These are phyloP conservation scores for Pogonus chalceus DNA, from an alignment of 1,140 invertebrate species.

Conservation along the genomic window DNA sequence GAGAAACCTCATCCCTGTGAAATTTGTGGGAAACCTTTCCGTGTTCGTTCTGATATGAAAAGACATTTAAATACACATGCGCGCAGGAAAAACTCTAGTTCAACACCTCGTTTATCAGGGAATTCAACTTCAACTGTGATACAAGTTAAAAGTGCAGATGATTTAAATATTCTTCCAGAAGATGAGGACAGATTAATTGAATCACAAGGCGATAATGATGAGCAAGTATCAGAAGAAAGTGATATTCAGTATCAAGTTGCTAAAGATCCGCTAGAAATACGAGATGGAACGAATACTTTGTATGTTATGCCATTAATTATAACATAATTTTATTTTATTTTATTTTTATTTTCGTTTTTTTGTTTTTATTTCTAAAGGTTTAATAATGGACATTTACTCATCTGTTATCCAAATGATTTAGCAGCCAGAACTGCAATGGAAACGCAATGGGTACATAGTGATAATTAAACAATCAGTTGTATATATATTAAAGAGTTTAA, in stretches of 20 bases:
- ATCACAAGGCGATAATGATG: slow-evolving; percentile 15
- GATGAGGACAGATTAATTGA: slow-evolving; percentile 18
- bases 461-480: not conserved
- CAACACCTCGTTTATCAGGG: slow-evolving; percentile 1
- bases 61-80: slow-evolving; percentile 72
- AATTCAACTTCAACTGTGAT: slow-evolving; percentile 1
- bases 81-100: slow-evolving; percentile 9
- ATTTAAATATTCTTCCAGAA: slow-evolving; percentile 10
- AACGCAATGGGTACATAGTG: not conserved
- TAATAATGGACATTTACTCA: not conserved
- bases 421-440: not conserved
- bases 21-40: slow-evolving; percentile 72
- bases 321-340: slow-evolving; percentile 1
- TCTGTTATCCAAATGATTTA: not conserved
- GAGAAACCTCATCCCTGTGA: slow-evolving; percentile 71
- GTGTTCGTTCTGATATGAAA: slow-evolving; percentile 78
- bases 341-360: not conserved
- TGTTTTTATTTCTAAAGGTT: not conserved
- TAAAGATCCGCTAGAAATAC: slow-evolving; percentile 17
- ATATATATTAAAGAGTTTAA: no score
- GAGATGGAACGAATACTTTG: slow-evolving; percentile 20
- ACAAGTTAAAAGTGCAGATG: slow-evolving; percentile 11
- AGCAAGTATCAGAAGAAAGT: slow-evolving; percentile 14
- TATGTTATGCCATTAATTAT: slow-evolving; percentile 22
- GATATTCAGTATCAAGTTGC: slow-evolving; percentile 18